A percentile compares a stretch with the other conserved stretches of the same genome.
phyloP scores from a whole-genome alignment of 2,888 invertebrate genomes.

The Omphaloscelis lunosa region DNA sequence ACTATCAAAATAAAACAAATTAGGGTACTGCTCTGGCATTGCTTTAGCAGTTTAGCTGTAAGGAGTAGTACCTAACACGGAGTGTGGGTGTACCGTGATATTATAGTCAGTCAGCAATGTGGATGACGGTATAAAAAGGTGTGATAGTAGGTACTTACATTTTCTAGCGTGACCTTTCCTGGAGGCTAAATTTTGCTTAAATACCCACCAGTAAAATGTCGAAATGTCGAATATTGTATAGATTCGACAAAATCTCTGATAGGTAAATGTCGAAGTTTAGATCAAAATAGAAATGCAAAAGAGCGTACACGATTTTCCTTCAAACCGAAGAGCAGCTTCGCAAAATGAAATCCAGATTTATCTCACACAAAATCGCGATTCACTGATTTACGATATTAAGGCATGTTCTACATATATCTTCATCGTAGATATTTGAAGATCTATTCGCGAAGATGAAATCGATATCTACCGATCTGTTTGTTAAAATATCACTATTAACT shows the following conservation, averaged over 20 bases:
- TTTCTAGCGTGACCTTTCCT: not conserved
- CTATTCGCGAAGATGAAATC: not conserved
- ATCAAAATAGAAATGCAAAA: conserved; percentile 6
- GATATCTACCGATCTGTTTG: not conserved
- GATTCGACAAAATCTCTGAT: not conserved
- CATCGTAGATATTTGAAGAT: not conserved
- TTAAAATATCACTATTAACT: too few relatives aligned
- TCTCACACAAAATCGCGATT: not conserved
- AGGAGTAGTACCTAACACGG: not conserved
- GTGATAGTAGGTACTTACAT: not conserved
- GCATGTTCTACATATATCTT: not conserved
- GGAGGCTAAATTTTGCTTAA: not conserved
- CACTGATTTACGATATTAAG: not conserved
- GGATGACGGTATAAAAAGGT: not conserved
- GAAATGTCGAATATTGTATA: not conserved
- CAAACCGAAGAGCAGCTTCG: not conserved
- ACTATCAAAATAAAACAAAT: too few relatives aligned
- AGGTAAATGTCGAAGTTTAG: not conserved
- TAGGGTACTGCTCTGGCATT: too few relatives aligned
- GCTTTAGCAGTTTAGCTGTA: not conserved
- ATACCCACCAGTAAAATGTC: not conserved
- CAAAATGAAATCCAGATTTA: conserved; percentile 10
- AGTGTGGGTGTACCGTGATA: not conserved
- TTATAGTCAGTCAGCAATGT: not conserved
- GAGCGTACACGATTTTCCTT: conserved; percentile 12